Base-by-base conservation (phyloP, 2,888 invertebrate species). In the Gastracanthus pulcherrimus region DNA sequence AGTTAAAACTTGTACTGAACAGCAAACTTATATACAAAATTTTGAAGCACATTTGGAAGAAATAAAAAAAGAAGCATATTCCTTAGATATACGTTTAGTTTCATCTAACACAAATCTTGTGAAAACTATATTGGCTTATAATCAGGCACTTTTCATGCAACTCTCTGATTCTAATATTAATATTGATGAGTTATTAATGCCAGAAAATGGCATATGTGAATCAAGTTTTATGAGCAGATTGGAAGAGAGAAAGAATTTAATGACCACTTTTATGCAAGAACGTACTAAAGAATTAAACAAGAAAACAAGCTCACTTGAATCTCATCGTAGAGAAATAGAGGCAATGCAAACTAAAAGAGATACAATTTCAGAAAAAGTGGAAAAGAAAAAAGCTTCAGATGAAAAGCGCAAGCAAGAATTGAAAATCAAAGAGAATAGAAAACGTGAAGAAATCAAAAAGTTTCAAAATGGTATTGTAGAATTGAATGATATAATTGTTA, bases 1-100 rank as follows among this genome's bases (percentile, higher is more conserved):
- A 41, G 4, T 88, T 0, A 81, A 87, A 34, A 76, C 86, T 66
- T 90, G 89, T 74, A 76, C 72, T 1, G 87, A 88, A 31, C 82
- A 88, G 13, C 83, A 87, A 69, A 86, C 86, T 58, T 87, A 85
- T 31, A 83, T 89, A 6, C 77, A 85, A 23, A 86, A 87, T 72
- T 87, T 88, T 67, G 85, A 89, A 23, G 86, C 87, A 45, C 87
- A 88, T 82, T 81, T 90, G 6, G 83, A 86, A 71, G 90, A 89
- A n/a, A 86, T 90, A 29, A 83, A 88, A 41, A 89, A 89, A 36
- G 88, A 90, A 72, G n/a, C 86, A 4, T 90, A 88, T 66, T 82
- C 86, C 4, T 80, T 88, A 38, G 90, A 91, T 36, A 86, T 91
- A 1, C 88, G 89, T 77, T 83, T 88, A 9, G 84, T 89, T n/a